These are phyloP conservation scores for Phrynocephalus versicolor DNA, from an alignment of 2,113 vertebrate species.

Conservation along the genomic window DNA sequence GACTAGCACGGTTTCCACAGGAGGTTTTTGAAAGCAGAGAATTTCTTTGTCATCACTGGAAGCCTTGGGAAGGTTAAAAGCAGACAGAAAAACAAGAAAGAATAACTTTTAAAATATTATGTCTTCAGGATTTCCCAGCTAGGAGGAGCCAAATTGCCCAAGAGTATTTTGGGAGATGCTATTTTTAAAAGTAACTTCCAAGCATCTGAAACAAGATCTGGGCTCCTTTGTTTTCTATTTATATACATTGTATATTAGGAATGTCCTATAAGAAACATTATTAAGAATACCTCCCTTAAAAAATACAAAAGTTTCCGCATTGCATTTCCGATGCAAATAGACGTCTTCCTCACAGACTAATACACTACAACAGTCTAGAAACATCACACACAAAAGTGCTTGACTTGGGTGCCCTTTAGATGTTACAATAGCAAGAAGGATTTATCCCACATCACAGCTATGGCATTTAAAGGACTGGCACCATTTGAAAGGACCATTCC, in stretches of 20 bases:
- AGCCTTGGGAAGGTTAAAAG: neutral
- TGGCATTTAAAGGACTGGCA: neutral
- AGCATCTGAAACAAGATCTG: no score
- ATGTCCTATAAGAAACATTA: no score
- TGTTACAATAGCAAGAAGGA: neutral
- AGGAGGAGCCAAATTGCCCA: no score
- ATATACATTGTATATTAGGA: no score
- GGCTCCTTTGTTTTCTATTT: no score
- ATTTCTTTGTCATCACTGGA: neutral
- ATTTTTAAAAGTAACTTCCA: no score
- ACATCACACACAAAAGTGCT: neutral
- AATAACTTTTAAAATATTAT: no score
- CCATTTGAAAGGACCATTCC: no score
- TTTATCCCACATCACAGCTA: neutral
- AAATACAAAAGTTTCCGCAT: neutral
- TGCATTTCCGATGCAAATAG: neutral
- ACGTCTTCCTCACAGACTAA: slow-evolving; percentile 5
- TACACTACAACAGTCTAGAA: neutral
- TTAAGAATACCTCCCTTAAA: no score
- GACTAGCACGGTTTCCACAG: neutral
- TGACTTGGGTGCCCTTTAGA: slow-evolving; percentile 3
- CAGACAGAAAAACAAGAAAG: neutral
- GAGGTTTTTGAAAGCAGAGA: neutral
- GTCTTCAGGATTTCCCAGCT: no score
- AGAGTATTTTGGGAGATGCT: no score